These are phyloP conservation scores for Adelges cooleyi DNA, from an alignment of 1,140 invertebrate species.

Conservation along the genomic window DNA sequence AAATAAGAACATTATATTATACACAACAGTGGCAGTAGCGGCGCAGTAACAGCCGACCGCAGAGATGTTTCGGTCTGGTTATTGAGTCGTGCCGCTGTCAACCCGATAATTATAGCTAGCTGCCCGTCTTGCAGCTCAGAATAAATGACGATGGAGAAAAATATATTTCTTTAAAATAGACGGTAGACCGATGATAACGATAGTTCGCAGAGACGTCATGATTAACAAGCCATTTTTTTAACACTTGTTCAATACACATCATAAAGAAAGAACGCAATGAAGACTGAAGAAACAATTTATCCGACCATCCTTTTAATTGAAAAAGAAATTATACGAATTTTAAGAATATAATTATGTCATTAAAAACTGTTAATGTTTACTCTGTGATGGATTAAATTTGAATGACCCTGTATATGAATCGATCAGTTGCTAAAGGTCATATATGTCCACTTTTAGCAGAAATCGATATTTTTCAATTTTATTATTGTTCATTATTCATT, in stretches of 20 bases:
- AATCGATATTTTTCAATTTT: no score
- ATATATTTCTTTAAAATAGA: background rate
- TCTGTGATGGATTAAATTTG: no score
- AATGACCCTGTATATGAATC: no score
- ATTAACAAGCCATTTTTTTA: background rate
- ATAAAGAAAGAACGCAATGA: no score
- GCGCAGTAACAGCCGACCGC: constrained; percentile 4
- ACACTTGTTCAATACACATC: background rate
- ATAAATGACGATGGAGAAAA: background rate
- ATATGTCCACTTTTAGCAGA: no score
- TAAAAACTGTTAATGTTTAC: no score
- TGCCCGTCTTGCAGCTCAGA: constrained; percentile 11
- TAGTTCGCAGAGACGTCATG: constrained; percentile 3
- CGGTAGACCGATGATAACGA: background rate
- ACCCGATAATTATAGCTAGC: constrained; percentile 17
- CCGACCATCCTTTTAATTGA: no score
- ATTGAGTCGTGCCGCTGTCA: constrained; percentile 3
- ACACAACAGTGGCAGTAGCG: background rate
- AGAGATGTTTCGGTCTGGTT: constrained; percentile 15
- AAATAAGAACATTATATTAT: constrained; percentile 21
- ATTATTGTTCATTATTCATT: no score
- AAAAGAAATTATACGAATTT: no score
- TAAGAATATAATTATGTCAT: no score
- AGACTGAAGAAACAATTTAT: no score
- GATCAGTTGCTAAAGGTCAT: no score